A percentile compares a stretch with the other conserved stretches of the same genome.
Conservation (phyloP, 2,888 invertebrate species). For the Zaprionus obscuricornis region DNA sequence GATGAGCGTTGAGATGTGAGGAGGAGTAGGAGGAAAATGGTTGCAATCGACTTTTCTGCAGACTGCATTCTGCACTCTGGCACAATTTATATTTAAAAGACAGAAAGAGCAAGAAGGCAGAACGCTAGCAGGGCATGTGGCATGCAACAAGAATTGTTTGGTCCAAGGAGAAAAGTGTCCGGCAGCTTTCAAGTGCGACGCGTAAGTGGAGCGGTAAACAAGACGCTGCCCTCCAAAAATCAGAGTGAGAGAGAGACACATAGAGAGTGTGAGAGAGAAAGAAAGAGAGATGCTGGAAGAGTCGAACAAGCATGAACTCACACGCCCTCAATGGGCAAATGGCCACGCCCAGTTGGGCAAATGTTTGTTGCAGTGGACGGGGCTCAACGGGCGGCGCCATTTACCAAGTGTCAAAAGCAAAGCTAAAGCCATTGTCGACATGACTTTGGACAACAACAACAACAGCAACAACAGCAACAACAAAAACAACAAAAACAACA, state of each 20-base stretch:
- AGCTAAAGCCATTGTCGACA: slow-evolving; percentile 82
- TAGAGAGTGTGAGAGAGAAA: too few species aligned
- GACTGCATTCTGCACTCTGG: slow-evolving; percentile 49
- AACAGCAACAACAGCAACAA: slow-evolving; percentile 39
- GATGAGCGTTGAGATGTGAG: neutral
- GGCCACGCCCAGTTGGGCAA: slow-evolving; percentile 45
- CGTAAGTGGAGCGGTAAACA: slow-evolving; percentile 76
- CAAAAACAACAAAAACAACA: slow-evolving; percentile 23
- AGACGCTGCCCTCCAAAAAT: slow-evolving; percentile 35
- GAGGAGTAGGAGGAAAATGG: neutral
- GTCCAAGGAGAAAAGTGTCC: slow-evolving; percentile 47
- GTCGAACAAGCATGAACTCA: slow-evolving; percentile 10
- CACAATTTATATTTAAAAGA: slow-evolving; percentile 55
- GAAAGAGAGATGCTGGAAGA: neutral
- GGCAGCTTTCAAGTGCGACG: slow-evolving; percentile 55
- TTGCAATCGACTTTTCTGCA: neutral
- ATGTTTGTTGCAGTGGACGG: slow-evolving; percentile 59
- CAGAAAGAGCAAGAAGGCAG: slow-evolving; percentile 18
- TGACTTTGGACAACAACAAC: slow-evolving; percentile 75
- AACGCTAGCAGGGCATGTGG: neutral
- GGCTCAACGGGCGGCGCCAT: slow-evolving; percentile 80
- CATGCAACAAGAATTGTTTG: slow-evolving; percentile 1
- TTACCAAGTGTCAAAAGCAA: slow-evolving; percentile 82
- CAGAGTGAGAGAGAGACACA: too few species aligned
- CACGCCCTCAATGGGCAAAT: slow-evolving; percentile 1